Evolutionary conservation across 2,113 vertebrate species (phyloP).

Genomic region (Scatophagus argus): DNA sequence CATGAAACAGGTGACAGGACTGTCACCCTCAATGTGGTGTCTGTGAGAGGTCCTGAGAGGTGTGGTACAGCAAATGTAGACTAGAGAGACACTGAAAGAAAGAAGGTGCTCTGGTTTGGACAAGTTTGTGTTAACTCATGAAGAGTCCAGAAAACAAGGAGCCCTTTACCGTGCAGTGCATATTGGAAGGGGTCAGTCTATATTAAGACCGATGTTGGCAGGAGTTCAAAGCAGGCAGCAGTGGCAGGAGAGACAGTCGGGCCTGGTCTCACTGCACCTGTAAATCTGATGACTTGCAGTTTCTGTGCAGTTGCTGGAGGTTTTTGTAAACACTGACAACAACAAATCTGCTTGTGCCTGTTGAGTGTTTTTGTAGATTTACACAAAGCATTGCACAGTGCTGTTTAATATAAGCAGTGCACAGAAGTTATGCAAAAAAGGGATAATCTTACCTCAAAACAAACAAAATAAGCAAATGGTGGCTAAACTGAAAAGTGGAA

Average conservation of each 20-base stretch:
- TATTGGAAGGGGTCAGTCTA: slow-evolving; percentile 61
- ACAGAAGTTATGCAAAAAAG: background rate
- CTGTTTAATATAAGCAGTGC: background rate
- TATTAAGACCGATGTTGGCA: slow-evolving; percentile 80
- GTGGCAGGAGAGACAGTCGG: slow-evolving; percentile 65
- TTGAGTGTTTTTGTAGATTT: background rate
- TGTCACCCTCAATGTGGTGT: background rate
- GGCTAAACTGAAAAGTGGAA: background rate
- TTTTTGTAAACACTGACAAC: slow-evolving; percentile 50
- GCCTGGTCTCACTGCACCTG: slow-evolving; percentile 71
- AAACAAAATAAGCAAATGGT: background rate
- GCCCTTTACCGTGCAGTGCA: slow-evolving; percentile 46
- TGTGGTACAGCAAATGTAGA: background rate
- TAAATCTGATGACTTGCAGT: slow-evolving; percentile 83
- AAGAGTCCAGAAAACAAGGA: slow-evolving; percentile 52
- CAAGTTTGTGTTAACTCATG: slow-evolving; percentile 45
- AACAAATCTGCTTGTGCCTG: slow-evolving; percentile 12
- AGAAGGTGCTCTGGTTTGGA: background rate
- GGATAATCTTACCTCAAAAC: background rate
- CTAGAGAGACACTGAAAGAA: background rate
- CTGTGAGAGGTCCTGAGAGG: background rate
- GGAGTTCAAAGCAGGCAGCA: slow-evolving; percentile 71
- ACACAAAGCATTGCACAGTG: background rate
- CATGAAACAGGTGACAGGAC: background rate
- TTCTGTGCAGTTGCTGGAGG: slow-evolving; percentile 65